Base-by-base conservation (phyloP, 2,797 vertebrate species). In the Carduelis carduelis region DNA sequence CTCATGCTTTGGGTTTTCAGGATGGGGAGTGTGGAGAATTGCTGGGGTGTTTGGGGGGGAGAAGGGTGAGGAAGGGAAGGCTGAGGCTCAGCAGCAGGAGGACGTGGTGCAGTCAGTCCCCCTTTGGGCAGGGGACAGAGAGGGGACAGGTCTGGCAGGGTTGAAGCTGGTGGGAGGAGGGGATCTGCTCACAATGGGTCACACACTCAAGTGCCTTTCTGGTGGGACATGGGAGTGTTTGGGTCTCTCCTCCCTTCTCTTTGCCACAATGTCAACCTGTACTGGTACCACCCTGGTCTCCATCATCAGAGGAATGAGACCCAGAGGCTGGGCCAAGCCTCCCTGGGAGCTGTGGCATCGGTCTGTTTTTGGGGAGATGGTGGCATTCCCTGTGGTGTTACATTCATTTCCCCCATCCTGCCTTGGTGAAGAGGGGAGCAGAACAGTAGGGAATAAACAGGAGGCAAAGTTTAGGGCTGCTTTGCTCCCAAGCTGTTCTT, bases 91-190 rank as follows among this genome's bases (percentile, higher is more conserved):
- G 35, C 52, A 64, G 50, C 27, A 32, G 37, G 27, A 61, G 64
- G 21, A 28, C 0, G 0, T 63, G 64, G 24, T 13, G 3, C 35
- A 34, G n/a, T 8, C 11, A 30, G 50, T 52, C 28, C 30, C 66
- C 19, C 41, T 39, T 55, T 0, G 1, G 37, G 60, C 19, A 17
- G 22, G 43, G 60, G 16, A 43, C 6, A 1, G 20, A 11, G 63
- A 68, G 55, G 30, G 30, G 13, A 39, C 0, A 1, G 26, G 23
- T 46, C 78, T 75, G 65, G 32, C n/a, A 20, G 57, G 37, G n/a
- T n/a, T 80, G 46, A 81, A 70, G 55, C 13, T 0, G 0, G 14
- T 65, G 37, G 47, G 77, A 86, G 43, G 24, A 75, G 27, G 59
- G 34, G 35, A 75, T 15, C 70, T 14, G 4, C 21, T 68, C 27